A percentile compares a stretch with the other conserved stretches of the same genome.
Evolutionary conservation across 2,888 invertebrate species (phyloP).

Genomic region (Micoletzkya japonica): DNA sequence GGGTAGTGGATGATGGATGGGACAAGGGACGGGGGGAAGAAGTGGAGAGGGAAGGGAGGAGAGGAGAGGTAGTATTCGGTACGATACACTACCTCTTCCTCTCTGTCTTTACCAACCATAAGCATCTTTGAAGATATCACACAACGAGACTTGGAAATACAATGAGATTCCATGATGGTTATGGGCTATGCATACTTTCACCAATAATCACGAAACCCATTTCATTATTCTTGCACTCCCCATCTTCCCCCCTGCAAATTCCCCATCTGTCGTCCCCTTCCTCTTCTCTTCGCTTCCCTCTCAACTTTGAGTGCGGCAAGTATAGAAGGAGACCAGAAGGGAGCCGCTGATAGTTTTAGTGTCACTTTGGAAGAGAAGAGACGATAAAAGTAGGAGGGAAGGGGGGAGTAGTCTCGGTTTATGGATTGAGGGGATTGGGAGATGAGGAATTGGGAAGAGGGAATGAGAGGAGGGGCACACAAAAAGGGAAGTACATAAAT

Average conservation of each 20-base stretch:
- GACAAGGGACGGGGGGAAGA: not conserved
- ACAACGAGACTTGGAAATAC: too few relatives aligned
- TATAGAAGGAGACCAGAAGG: too few relatives aligned
- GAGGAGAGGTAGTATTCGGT: not conserved
- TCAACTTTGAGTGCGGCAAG: too few relatives aligned
- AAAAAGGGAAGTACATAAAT: too few relatives aligned
- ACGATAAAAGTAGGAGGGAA: too few relatives aligned
- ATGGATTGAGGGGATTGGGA: not conserved
- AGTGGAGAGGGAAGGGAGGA: not conserved
- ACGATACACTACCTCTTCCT: not conserved
- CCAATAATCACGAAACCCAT: too few relatives aligned
- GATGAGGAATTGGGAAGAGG: not conserved
- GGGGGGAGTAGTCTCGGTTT: too few relatives aligned
- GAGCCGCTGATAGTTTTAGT: too few relatives aligned
- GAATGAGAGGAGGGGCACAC: not conserved
- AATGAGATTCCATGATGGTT: too few relatives aligned
- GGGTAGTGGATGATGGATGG: slow-evolving; percentile 11
- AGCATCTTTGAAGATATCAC: not conserved
- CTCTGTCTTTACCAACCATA: not conserved
- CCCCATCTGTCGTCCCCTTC: not conserved
- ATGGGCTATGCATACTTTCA: too few relatives aligned
- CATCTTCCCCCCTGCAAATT: not conserved
- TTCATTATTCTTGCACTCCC: not conserved
- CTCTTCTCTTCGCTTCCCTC: not conserved
- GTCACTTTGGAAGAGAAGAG: too few relatives aligned